A percentile compares a stretch with the other conserved stretches of the same genome.
These are phyloP conservation scores for Ips typographus DNA, from an alignment of 1,140 invertebrate species.

Conservation along the genomic window DNA sequence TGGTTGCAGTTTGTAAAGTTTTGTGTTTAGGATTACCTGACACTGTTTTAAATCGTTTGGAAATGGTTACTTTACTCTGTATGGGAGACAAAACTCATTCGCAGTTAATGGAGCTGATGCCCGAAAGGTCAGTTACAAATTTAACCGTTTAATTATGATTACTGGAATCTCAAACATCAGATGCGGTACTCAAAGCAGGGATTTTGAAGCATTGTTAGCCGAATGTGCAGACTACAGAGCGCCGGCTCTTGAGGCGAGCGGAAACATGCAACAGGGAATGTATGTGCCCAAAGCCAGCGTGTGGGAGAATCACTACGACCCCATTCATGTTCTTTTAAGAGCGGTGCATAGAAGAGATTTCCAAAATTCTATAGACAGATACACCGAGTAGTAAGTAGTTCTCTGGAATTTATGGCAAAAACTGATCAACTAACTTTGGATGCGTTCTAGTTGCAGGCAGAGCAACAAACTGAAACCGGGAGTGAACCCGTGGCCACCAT, in stretches of 20 bases:
- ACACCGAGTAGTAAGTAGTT: conserved; percentile 73
- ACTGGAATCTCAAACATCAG: conserved; percentile 47
- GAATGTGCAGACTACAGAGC: conserved; percentile 78
- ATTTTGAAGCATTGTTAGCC: conserved; percentile 84
- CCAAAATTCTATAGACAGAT: conserved; percentile 90
- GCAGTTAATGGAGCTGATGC: conserved; percentile 92
- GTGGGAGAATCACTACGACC: conserved; percentile 93
- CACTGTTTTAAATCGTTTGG: conserved; percentile 65
- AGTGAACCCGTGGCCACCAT: conserved; percentile 80
- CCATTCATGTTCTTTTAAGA: conserved; percentile 85
- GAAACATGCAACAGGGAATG: conserved; percentile 85
- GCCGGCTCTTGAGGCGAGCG: conserved; percentile 75
- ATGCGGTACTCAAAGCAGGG: conserved; percentile 86
- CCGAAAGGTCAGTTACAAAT: conserved; percentile 62
- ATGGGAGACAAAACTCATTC: conserved; percentile 95
- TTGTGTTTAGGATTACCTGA: conserved; percentile 55
- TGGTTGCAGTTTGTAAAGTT: neutral
- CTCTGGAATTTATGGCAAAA: neutral
- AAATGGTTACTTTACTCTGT: conserved; percentile 90
- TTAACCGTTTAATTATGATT: neutral
- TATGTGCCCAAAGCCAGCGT: conserved; percentile 87
- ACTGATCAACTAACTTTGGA: neutral
- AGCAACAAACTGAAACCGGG: conserved; percentile 65
- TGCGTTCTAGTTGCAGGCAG: conserved; percentile 59
- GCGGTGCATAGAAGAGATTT: conserved; percentile 92